A percentile compares a stretch with the other conserved stretches of the same genome.
Evolutionary conservation across 2,888 invertebrate genomes (phyloP).

Genomic region (Suillia variegata): DNA sequence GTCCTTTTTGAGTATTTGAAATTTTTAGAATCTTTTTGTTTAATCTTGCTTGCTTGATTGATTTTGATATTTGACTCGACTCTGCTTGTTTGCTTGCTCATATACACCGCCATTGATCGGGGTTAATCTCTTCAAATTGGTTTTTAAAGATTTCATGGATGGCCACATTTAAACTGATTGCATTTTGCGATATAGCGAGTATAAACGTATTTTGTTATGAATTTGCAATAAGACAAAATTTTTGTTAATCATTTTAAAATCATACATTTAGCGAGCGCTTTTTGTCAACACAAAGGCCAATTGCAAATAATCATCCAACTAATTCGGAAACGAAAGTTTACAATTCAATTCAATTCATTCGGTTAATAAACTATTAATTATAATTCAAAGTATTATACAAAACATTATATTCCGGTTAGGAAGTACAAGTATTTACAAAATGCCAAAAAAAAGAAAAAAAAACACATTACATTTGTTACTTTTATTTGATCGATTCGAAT

Average conservation of each 20-base stretch:
- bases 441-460: constrained; percentile 15
- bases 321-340: constrained; percentile 55
- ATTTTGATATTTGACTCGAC: constrained; percentile 35
- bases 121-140: constrained; percentile 57
- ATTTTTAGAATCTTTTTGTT: too few relatives aligned
- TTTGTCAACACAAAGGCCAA: constrained; percentile 63
- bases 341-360: constrained; percentile 22
- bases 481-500: background rate
- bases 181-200: too few relatives aligned
- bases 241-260: constrained; percentile 33
- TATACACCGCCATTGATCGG: constrained; percentile 24
- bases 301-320: constrained; percentile 63
- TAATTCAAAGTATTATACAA: background rate
- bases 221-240: constrained; percentile 43
- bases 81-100: constrained; percentile 22
- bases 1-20: too few relatives aligned
- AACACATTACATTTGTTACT: background rate
- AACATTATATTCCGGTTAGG: background rate
- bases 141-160: constrained; percentile 37
- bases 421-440: background rate
- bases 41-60: too few relatives aligned
- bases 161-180: constrained; percentile 35
- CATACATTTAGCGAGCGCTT: constrained; percentile 57
- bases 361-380: background rate
- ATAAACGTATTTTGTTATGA: constrained; percentile 39